A percentile compares a stretch with the other conserved stretches of the same genome.
phyloP scores from a whole-genome alignment of 2,797 vertebrate genomes.

The Jordanella pulchra region DNA sequence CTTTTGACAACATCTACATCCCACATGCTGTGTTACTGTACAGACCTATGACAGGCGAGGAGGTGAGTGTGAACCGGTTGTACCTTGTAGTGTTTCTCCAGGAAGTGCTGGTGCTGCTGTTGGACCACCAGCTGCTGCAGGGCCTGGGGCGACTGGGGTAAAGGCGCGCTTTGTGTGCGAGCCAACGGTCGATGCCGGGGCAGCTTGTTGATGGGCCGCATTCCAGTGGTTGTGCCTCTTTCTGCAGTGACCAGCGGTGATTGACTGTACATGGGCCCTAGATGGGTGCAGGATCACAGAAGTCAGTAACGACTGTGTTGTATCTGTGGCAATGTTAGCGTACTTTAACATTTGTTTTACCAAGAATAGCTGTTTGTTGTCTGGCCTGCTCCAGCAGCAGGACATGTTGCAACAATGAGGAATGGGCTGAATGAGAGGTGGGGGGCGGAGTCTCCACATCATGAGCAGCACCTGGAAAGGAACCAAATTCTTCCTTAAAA shows the following conservation, averaged over 20 bases:
- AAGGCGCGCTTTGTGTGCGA: slow-evolving; percentile 91
- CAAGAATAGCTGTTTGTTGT: slow-evolving; percentile 90
- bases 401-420: slow-evolving; percentile 92
- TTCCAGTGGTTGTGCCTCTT: slow-evolving; percentile 81
- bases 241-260: slow-evolving; percentile 91
- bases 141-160: slow-evolving; percentile 93
- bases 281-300: background rate
- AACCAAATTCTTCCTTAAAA: background rate
- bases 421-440: slow-evolving; percentile 82
- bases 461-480: slow-evolving; percentile 77
- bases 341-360: slow-evolving; percentile 69
- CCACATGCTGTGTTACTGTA: slow-evolving; percentile 6
- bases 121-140: slow-evolving; percentile 92
- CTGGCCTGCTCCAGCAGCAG: slow-evolving; percentile 92
- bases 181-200: slow-evolving; percentile 90
- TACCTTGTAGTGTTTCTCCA: slow-evolving; percentile 88
- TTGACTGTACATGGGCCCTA: slow-evolving; percentile 91
- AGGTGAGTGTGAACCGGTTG: background rate
- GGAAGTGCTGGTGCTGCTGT: slow-evolving; percentile 92
- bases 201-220: slow-evolving; percentile 86
- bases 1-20: slow-evolving; percentile 85
- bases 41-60: background rate
- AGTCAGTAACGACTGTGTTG: background rate
- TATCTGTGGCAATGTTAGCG: background rate
- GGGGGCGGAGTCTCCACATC: slow-evolving; percentile 81